Conservation (phyloP, 2,888 invertebrate species). For the Lacanobia wlatinum region DNA sequence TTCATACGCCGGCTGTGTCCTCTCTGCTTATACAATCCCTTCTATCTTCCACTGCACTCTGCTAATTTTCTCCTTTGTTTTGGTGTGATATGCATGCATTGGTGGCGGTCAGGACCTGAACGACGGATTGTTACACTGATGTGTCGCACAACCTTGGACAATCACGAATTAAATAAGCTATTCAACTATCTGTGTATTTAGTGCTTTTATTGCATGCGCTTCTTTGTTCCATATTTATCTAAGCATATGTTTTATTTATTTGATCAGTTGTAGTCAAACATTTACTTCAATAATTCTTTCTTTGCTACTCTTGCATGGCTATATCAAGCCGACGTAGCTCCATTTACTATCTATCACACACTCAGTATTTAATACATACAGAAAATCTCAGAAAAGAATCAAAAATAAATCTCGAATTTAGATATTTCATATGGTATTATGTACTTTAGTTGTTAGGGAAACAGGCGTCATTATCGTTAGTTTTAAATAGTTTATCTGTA, state of each 20-base stretch:
- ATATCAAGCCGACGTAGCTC: slow-evolving; percentile 20
- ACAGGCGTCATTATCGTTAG: slow-evolving; percentile 63
- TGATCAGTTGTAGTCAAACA: slow-evolving; percentile 21
- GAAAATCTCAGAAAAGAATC: slow-evolving; percentile 31
- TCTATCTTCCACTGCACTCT: slow-evolving; percentile 73
- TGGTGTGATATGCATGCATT: slow-evolving; percentile 88
- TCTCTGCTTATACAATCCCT: slow-evolving; percentile 52
- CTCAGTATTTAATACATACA: slow-evolving; percentile 54
- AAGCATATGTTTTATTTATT: slow-evolving; percentile 46
- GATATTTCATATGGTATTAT: slow-evolving; percentile 58
- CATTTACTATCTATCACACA: slow-evolving; percentile 49
- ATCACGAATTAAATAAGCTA: slow-evolving; percentile 64
- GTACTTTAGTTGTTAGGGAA: slow-evolving; percentile 56
- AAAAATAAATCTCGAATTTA: slow-evolving; percentile 45
- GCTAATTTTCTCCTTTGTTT: slow-evolving; percentile 83
- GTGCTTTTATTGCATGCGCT: slow-evolving; percentile 65
- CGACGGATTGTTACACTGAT: slow-evolving; percentile 89
- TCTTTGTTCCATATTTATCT: slow-evolving; percentile 37
- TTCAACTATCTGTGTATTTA: slow-evolving; percentile 65
- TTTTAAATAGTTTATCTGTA: slow-evolving; percentile 70
- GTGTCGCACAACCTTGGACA: slow-evolving; percentile 70
- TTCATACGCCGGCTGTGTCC: slow-evolving; percentile 32
- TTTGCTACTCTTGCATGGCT: slow-evolving; percentile 46
- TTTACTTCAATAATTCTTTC: slow-evolving; percentile 17
- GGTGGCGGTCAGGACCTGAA: slow-evolving; percentile 88